Percentiles rank a stretch among this genome's conserved stretches.
phyloP scores from a whole-genome alignment of 2,888 invertebrate species.

The Trichogramma dendrolimi region DNA sequence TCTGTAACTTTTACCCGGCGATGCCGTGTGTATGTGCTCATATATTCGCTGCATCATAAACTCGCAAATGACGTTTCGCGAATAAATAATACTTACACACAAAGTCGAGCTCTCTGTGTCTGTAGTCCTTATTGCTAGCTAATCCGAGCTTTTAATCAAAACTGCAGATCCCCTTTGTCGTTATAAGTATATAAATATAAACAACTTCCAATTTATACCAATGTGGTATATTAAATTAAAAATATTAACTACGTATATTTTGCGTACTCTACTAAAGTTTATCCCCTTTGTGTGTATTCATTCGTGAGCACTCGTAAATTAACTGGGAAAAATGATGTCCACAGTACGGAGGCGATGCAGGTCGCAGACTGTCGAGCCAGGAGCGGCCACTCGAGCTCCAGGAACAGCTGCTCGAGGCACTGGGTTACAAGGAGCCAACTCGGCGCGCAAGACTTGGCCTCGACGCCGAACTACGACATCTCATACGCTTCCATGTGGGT shows the following conservation, averaged over 20 bases:
- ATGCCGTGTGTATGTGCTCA: too few species aligned
- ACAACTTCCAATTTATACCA: too few species aligned
- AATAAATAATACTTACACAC: too few species aligned
- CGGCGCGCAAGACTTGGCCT: conserved; percentile 62
- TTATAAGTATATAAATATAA: too few species aligned
- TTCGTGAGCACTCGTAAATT: neutral
- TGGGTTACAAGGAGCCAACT: conserved; percentile 61
- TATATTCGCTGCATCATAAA: too few species aligned
- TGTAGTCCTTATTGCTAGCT: too few species aligned
- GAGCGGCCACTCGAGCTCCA: conserved; percentile 62
- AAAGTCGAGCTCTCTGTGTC: too few species aligned
- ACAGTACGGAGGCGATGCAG: conserved; percentile 56
- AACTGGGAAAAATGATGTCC: neutral
- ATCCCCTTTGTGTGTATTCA: neutral
- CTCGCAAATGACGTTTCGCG: too few species aligned
- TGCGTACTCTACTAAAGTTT: neutral
- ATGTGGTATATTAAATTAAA: too few species aligned
- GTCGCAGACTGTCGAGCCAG: conserved; percentile 56
- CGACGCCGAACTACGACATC: conserved; percentile 62
- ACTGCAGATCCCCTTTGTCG: too few species aligned
- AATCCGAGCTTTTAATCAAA: too few species aligned
- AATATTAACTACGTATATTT: neutral
- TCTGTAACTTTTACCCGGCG: too few species aligned
- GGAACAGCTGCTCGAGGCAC: conserved; percentile 59
- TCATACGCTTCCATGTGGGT: conserved; percentile 61